Conservation (phyloP, 1,140 invertebrate species). For the Papilio glaucus region DNA sequence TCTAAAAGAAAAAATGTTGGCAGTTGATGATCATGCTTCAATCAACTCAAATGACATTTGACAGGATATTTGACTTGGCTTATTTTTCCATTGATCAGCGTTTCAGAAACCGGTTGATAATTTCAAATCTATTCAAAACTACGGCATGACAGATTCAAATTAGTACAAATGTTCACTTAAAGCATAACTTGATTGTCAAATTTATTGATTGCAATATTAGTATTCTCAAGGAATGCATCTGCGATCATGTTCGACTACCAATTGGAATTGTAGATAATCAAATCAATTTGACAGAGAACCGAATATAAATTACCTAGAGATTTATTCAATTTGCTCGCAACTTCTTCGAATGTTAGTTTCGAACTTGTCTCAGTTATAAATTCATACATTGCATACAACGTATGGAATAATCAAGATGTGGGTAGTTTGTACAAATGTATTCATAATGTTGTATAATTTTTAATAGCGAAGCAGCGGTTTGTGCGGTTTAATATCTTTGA, state of each 20-base stretch:
- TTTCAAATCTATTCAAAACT: too few species aligned
- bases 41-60: too few species aligned
- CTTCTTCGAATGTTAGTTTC: neutral
- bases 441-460: neutral
- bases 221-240: neutral
- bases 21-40: too few species aligned
- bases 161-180: neutral
- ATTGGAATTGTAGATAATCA: neutral
- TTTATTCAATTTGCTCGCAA: slow-evolving; percentile 1
- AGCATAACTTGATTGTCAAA: neutral
- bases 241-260: neutral
- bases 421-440: neutral
- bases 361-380: neutral
- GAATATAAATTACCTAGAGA: slow-evolving; percentile 13
- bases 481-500: too few species aligned
- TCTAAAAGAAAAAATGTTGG: too few species aligned
- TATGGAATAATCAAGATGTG: neutral
- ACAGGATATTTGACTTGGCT: too few species aligned
- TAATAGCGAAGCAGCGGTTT: too few species aligned
- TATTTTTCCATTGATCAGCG: too few species aligned
- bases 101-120: too few species aligned
- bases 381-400: neutral
- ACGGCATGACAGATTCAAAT: too few species aligned
- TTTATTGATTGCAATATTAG: neutral
- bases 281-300: slow-evolving; percentile 6